Conservation (phyloP, 2,888 invertebrate genomes). For the Caenorhabditis sp. region DNA sequence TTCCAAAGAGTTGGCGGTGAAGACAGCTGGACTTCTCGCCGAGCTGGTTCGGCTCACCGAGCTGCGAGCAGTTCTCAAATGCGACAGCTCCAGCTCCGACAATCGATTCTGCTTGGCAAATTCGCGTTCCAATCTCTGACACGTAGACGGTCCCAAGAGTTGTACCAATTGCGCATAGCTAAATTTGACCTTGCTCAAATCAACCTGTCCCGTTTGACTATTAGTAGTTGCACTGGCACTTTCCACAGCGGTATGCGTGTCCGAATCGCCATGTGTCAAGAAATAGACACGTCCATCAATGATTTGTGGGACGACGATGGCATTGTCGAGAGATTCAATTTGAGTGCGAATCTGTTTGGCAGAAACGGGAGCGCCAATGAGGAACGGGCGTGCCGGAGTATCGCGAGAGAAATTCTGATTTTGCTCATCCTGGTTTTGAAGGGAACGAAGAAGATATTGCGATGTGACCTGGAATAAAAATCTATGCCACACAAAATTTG, state of each 20-base stretch:
- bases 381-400: slow-evolving; percentile 31
- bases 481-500: too few species aligned
- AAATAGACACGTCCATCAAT: slow-evolving; percentile 35
- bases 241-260: slow-evolving; percentile 33
- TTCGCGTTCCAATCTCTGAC: slow-evolving; percentile 34
- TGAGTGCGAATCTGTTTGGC: slow-evolving; percentile 25
- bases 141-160: slow-evolving; percentile 25
- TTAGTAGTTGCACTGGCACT: slow-evolving; percentile 18
- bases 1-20: slow-evolving; percentile 25
- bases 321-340: slow-evolving; percentile 33
- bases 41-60: slow-evolving; percentile 1
- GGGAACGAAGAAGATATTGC: slow-evolving; percentile 29
- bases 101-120: slow-evolving; percentile 23
- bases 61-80: slow-evolving; percentile 32
- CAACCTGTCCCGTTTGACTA: slow-evolving; percentile 6
- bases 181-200: slow-evolving; percentile 30
- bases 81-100: slow-evolving; percentile 19
- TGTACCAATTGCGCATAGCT: slow-evolving; percentile 26
- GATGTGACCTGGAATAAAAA: background rate
- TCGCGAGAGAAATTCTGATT: slow-evolving; percentile 16
- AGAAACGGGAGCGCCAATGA: slow-evolving; percentile 26
- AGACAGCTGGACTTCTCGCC: slow-evolving; percentile 3
- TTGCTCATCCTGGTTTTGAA: slow-evolving; percentile 24
- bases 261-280: slow-evolving; percentile 34
- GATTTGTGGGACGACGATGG: slow-evolving; percentile 33